Evolutionary conservation across 2,113 vertebrate genomes (phyloP), one percentile per base, ranked within the genome.

Genomic region (Ramphastos sulfuratus): DNA sequence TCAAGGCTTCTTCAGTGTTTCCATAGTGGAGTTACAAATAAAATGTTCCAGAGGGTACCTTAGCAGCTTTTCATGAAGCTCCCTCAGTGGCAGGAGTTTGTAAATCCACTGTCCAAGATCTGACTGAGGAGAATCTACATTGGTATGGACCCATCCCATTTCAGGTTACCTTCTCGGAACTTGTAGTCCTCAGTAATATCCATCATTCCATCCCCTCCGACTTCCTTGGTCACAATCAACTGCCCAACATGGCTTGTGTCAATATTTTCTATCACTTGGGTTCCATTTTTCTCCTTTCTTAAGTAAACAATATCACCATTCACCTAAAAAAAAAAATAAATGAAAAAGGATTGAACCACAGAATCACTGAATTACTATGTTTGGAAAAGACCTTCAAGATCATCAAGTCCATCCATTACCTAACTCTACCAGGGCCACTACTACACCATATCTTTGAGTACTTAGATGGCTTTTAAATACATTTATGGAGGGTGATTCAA

Each of bases 261-360:
- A 74, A 99, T 95, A 10, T 79, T 93, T 82, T 98, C 97, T 7
- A 97, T 91, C 44, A 97, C 92, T 71, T 98, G 94, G 6, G 97
- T 97, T 20, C 99, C 99, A 4, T 99, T 98, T 92, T 96, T 98
- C 28, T 93, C 97, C 64, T 96, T 97, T 80, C 96, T 97, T 64
- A 98, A 98, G 96, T 98, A 99, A 87, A 99, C 94, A 90, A 99
- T 96, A 59, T 99, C 99, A 63, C 99, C 98, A 97, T 99, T 99
- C 81, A 99, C 98, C 99, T 99, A 88, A 7, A 65, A 95, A 71
- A 55, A 88, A 95, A 71, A 55, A 88, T 15, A 69, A 71, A 96
- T 30, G 12, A 17, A 46, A 46, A 46, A 46, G 16, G 6, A 42
- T 44, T 46, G 81, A 95, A 31, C 52, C 10, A 33, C 23, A 52